Evolutionary conservation across 2,888 invertebrate species (phyloP), one percentile per base, ranked within the genome.

Genomic region (Operophtera brumata): DNA sequence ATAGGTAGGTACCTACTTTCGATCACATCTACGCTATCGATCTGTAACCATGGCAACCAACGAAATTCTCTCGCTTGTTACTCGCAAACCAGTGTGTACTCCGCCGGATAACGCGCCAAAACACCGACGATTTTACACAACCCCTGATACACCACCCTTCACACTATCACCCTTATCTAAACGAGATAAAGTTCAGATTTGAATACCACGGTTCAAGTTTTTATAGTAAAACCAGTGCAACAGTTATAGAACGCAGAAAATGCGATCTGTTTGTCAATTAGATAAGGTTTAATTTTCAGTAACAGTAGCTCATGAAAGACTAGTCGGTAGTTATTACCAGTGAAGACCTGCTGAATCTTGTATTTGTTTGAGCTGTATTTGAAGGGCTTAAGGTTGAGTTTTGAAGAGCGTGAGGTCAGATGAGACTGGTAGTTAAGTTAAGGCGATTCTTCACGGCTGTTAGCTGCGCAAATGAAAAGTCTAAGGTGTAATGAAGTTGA

Each of bases 391-490:
- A 14, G 32, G 11, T 14, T 14, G 4, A 13, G 6, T 32, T 13
- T 55, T 1, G 26, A 37, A 20, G 12, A 30, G 9, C 11, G 1
- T 39, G 1, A 42, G 49, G 9, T 42, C 55, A 47, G 10, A 11
- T 39, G 47, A 12, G 2, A 39, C 14, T 54, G 40, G 54, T 44
- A 13, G 11, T 13, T 35, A 12, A 42, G 40, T 10, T 58, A 62
- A 58, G 39, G 14, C 13, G 48, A 62, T 60, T 54, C 25, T 42
- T 56, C 45, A 54, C 58, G 60, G 54, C 42, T 39, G 35, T 62
- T 62, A 58, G 46, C 49, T 49, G 51, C 32, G 47, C 47, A 58
- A 63, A 58, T 63, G 60, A 63, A 58, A 57, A 54, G 54, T 59
- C 50, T 40, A 53, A 56, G 56, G 49, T 54, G 50, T 47, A 57